These are phyloP conservation scores for Hylia prasina DNA, from an alignment of 2,113 vertebrate species.

Conservation along the genomic window DNA sequence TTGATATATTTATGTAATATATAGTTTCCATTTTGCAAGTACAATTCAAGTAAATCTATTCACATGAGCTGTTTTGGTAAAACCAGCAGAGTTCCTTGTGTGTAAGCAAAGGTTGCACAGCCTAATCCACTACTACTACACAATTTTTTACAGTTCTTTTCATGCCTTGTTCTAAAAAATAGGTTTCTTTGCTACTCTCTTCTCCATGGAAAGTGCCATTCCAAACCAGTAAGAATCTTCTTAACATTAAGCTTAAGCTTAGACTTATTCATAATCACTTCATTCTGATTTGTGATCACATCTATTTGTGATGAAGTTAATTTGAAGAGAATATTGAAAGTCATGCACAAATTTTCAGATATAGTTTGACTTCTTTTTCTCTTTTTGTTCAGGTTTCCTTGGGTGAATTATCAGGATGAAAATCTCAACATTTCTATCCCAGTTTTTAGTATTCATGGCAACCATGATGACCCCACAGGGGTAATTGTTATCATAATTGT, in stretches of 20 bases:
- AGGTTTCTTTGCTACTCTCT: neutral
- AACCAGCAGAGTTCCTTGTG: neutral
- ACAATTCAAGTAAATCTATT: neutral
- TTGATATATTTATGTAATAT: neutral
- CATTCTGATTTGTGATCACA: neutral
- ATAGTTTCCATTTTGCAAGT: neutral
- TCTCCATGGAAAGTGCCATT: neutral
- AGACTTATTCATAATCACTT: neutral
- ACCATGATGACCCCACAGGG: conserved; percentile 98
- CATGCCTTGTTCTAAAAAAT: neutral
- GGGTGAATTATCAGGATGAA: conserved; percentile 96
- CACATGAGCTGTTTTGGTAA: neutral
- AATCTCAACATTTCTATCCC: conserved; percentile 97
- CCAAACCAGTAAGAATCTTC: neutral
- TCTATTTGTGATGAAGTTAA: neutral
- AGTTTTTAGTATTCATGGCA: conserved; percentile 95
- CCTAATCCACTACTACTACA: neutral
- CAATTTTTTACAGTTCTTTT: neutral
- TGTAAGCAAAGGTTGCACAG: neutral
- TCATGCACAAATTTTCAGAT: neutral
- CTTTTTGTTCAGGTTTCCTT: conserved; percentile 84
- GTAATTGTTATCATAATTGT: conserved; percentile 75
- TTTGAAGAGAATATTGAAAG: neutral
- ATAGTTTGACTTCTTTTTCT: neutral
- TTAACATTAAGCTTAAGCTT: neutral